Base-by-base conservation (phyloP, 2,888 invertebrate genomes). In the Tromatobia lineatoria region DNA sequence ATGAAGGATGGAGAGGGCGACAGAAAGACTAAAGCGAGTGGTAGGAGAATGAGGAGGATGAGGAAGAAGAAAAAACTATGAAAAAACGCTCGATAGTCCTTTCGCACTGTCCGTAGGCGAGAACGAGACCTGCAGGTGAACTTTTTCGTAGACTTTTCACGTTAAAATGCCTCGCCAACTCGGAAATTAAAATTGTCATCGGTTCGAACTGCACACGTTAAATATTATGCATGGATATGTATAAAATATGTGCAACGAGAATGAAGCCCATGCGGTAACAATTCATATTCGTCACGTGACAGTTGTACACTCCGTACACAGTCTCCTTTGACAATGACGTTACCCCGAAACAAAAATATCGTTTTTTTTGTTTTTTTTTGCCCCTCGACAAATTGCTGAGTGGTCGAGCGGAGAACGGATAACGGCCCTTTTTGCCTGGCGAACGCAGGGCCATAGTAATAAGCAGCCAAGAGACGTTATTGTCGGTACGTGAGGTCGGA, bases 401-500 rank as follows among this genome's bases (percentile, higher is more conserved):
- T 64, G 67, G 70, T 47, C 70, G 64, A 73, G 66, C 4, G n/a
- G n/a, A n/a, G n/a, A n/a, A n/a, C 59, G 66, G 47, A 74, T 73
- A 80, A 80, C 73, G 79, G 73, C 45, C 74, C 79, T 79, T 79
- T 83, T 79, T 83, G 78, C 79, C 59, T 67, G 61, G 42, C 25
- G 69, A 70, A 38, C 73, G 45, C 47, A 47, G 13, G 52, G 18
- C 70, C 74, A 61, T 50, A 66, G 77, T 52, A 70, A 82, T 71
- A 82, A 52, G 52, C 59, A 64, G 10, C 47, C 61, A 47, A 29
- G 52, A 78, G 54, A 74, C 59, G 82, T 83, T 83, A 79, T 75
- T 75, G 82, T 83, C 54, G 74, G 70, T 75, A 79, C 82, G 82
- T 79, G 82, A 70, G 78, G 34, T 78, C 82, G 74, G 42, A 71